Evolutionary conservation across 2,888 invertebrate species (phyloP).

Genomic region (Charanyca ferruginea): DNA sequence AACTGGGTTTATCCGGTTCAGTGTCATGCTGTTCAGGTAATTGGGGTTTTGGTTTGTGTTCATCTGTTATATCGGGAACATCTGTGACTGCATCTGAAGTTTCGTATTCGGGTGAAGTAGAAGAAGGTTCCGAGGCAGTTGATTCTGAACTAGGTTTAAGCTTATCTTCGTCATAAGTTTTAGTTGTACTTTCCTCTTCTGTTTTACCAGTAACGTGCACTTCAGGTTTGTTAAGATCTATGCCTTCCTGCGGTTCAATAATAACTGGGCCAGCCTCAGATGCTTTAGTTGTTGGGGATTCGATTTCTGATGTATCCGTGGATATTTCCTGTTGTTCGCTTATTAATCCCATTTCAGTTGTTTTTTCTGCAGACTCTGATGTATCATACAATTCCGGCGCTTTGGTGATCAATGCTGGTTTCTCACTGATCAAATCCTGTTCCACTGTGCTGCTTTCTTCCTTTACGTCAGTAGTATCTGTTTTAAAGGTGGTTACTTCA

Average conservation of each 20-base stretch:
- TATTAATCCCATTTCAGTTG: constrained; percentile 34
- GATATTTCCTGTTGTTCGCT: constrained; percentile 52
- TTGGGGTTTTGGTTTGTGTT: constrained; percentile 22
- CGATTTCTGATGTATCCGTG: constrained; percentile 52
- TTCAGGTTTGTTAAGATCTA: constrained; percentile 30
- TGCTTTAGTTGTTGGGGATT: constrained; percentile 44
- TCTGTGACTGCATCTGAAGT: constrained; percentile 25
- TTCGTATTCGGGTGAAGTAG: constrained; percentile 26
- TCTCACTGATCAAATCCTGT: constrained; percentile 16
- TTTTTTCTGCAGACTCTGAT: constrained; percentile 39
- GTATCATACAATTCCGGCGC: constrained; percentile 37
- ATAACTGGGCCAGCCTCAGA: constrained; percentile 14
- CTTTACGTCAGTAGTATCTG: constrained; percentile 17
- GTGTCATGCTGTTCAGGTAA: constrained; percentile 12
- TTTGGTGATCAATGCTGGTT: constrained; percentile 27
- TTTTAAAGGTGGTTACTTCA: constrained; percentile 30
- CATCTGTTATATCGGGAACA: constrained; percentile 14
- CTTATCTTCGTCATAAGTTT: constrained; percentile 40
- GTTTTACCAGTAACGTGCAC: constrained; percentile 18
- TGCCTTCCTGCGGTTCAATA: constrained; percentile 48
- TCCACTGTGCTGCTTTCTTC: constrained; percentile 18
- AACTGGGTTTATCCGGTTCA: constrained; percentile 25
- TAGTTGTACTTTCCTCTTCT: constrained; percentile 40
- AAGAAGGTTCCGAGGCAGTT: constrained; percentile 38
- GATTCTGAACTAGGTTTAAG: constrained; percentile 44